These are phyloP conservation scores for Drosophila gunungcola DNA, from an alignment of 1,140 invertebrate species.

Conservation along the genomic window DNA sequence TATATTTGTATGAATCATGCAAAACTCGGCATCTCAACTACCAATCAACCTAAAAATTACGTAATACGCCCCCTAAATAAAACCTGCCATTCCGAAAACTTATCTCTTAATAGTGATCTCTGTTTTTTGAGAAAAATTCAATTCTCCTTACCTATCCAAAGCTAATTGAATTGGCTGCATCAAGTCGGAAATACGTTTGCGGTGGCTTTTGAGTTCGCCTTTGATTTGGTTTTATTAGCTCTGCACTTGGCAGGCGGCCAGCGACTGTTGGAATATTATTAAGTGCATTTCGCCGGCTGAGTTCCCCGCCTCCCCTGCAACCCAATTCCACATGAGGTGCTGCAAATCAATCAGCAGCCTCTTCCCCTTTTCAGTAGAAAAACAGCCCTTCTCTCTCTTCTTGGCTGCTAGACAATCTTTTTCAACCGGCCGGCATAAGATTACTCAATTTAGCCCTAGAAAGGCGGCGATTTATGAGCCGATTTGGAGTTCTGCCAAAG, in stretches of 20 bases:
- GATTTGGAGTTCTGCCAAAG: not conserved
- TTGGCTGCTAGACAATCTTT: conserved; percentile 1
- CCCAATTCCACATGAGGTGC: conserved; percentile 54
- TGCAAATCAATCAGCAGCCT: conserved; percentile 64
- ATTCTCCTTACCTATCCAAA: conserved; percentile 17
- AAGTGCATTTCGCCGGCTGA: conserved; percentile 30
- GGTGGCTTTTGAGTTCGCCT: conserved; percentile 29
- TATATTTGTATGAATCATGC: not conserved
- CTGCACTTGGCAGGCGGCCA: conserved; percentile 61
- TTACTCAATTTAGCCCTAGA: conserved; percentile 57
- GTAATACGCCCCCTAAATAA: not conserved
- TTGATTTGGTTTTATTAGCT: conserved; percentile 62
- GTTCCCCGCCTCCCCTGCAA: conserved; percentile 11
- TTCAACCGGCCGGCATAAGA: conserved; percentile 15
- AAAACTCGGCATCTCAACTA: not conserved
- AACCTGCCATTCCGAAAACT: not conserved
- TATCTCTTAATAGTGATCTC: conserved; percentile 5
- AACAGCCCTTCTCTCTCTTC: conserved; percentile 1
- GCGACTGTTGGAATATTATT: conserved; percentile 41
- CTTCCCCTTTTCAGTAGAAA: conserved; percentile 2
- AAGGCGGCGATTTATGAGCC: conserved; percentile 18
- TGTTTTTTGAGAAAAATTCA: not conserved
- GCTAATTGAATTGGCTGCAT: conserved; percentile 66
- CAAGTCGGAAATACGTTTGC: conserved; percentile 25
- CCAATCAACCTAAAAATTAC: not conserved